Conservation (phyloP, 2,888 invertebrate genomes). For the Gerris lacustris region DNA sequence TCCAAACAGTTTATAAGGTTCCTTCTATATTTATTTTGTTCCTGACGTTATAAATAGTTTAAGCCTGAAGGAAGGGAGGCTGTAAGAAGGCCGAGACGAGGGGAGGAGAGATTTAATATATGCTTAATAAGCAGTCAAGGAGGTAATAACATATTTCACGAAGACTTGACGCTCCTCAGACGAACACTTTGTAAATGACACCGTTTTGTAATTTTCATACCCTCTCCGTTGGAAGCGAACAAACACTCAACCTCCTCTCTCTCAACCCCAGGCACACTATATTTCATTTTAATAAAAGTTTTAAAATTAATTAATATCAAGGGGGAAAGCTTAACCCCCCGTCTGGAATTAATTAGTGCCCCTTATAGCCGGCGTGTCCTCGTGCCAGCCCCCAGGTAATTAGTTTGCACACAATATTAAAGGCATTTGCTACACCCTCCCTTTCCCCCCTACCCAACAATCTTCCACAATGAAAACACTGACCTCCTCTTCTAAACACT, state of each 20-base stretch:
- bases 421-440: slow-evolving; percentile 19
- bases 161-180: slow-evolving; percentile 9
- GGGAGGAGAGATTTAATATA: slow-evolving; percentile 23
- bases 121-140: slow-evolving; percentile 27
- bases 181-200: slow-evolving; percentile 26
- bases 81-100: slow-evolving; percentile 3
- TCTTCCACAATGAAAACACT: slow-evolving; percentile 3
- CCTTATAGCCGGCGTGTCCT: slow-evolving; percentile 11
- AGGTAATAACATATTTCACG: slow-evolving; percentile 28
- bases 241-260: neutral
- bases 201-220: slow-evolving; percentile 28
- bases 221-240: slow-evolving; percentile 6
- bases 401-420: slow-evolving; percentile 27
- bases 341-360: slow-evolving; percentile 27
- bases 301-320: slow-evolving; percentile 28
- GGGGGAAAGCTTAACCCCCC: slow-evolving; percentile 11
- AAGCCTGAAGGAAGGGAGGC: neutral
- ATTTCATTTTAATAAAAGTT: slow-evolving; percentile 29
- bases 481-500: neutral
- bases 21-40: too few species aligned
- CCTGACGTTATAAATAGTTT: slow-evolving; percentile 5
- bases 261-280: slow-evolving; percentile 20
- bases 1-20: too few species aligned
- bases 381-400: slow-evolving; percentile 18
- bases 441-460: slow-evolving; percentile 1